Conservation (phyloP, 64 coral and sea anemone genomes). For the Hydrozoanthus tunicans region DNA sequence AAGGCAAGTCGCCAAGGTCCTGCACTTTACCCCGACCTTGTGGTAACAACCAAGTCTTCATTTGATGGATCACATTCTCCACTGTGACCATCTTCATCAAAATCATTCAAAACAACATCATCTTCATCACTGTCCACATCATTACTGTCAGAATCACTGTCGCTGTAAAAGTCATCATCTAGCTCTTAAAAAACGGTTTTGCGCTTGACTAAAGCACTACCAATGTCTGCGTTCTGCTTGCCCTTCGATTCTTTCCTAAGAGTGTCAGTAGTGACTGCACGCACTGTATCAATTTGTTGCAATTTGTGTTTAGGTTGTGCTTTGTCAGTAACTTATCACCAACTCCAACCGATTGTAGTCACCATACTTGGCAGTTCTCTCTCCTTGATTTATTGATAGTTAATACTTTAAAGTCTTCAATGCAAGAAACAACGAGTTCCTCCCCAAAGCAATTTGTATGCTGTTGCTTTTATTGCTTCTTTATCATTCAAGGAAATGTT, state of each 20-base stretch:
- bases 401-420: conserved; percentile 52
- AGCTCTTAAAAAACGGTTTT: neutral
- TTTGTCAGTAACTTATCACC: conserved; percentile 6
- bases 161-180: neutral
- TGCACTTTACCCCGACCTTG: conserved; percentile 26
- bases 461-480: conserved; percentile 34
- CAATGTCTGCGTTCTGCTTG: conserved; percentile 2
- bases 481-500: conserved; percentile 30
- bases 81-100: conserved; percentile 24
- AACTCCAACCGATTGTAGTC: conserved; percentile 35
- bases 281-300: conserved; percentile 35
- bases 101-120: neutral
- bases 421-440: conserved; percentile 37
- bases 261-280: conserved; percentile 16
- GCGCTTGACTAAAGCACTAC: neutral
- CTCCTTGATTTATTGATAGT: conserved; percentile 20
- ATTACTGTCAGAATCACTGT: neutral
- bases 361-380: conserved; percentile 38
- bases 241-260: neutral
- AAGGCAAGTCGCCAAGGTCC: neutral
- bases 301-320: conserved; percentile 35
- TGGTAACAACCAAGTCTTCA: neutral
- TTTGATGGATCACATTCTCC: neutral
- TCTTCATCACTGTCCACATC: conserved; percentile 2
- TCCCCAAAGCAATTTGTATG: conserved; percentile 23